Base-by-base conservation (phyloP, 2,888 invertebrate genomes). In the Epistrophe grossulariae region DNA sequence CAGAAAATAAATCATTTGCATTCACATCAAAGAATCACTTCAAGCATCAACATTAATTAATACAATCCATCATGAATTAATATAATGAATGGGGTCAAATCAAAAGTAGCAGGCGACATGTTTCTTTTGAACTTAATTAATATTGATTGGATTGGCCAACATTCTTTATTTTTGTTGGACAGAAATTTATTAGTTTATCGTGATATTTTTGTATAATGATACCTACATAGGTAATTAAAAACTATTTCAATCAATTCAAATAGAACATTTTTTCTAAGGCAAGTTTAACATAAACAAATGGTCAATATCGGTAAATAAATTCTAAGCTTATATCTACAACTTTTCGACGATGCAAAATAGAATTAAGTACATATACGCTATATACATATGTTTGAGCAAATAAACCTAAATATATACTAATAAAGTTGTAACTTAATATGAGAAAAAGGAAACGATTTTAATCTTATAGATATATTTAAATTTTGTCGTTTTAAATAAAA, bases 1-100 rank as follows among this genome's bases (percentile, higher is more conserved):
- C 28, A 55, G 52, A 55, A 55, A 55, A 55, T 28, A 55, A 55
- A 55, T 55, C 55, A 19, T 31, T 17, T 60, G 15, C 59, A 43
- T 52, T 78, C 13, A 50, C 5, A 35, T n/a, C 13, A 45, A 62
- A 43, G 57, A 60, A n/a, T 48, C 19, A 48, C 11, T 45, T 71
- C 19, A 48, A 59, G n/a, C 35, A 59, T 68, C 28, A 57, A 60
- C 28, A 60, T 79, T 71, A 71, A 79, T 72, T 72, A 79, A 64
- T 64, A 35, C 62, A 62, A 64, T 55, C 55, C 31, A 48, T 40
- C 55, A 72, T 19, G 31, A 45, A 52, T 31, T 38, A 66, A 66
- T 48, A 28, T 31, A 35, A 35, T 52, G 43, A 52, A 62, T 70
- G 38, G 48, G 77, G 45, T 59, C 59, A 38, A n/a, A 77, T 19